These are phyloP conservation scores for Nebria ingens DNA, from an alignment of 1,140 invertebrate species.

Conservation along the genomic window DNA sequence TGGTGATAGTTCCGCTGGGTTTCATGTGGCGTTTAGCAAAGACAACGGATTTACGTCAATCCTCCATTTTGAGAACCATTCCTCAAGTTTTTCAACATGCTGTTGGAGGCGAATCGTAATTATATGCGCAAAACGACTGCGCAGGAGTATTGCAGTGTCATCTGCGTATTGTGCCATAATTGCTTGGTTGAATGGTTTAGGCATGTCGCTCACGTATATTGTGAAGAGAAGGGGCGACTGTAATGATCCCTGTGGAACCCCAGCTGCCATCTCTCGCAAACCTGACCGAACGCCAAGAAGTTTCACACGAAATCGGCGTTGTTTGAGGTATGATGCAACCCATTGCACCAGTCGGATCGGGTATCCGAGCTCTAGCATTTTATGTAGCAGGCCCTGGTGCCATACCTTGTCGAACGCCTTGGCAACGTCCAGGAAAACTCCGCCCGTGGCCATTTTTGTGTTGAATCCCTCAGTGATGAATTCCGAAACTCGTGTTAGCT, in stretches of 20 bases:
- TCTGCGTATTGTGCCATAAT: neutral
- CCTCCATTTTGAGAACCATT: neutral
- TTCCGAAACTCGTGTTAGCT: slow-evolving; percentile 18
- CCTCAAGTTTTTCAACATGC: neutral
- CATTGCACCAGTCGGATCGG: neutral
- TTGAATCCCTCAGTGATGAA: slow-evolving; percentile 18
- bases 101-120: neutral
- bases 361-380: slow-evolving; percentile 15
- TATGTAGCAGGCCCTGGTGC: slow-evolving; percentile 21
- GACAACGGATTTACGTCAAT: neutral
- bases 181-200: neutral
- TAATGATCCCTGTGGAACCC: slow-evolving; percentile 11
- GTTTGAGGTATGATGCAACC: neutral
- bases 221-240: neutral
- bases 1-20: neutral
- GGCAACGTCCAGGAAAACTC: slow-evolving; percentile 21
- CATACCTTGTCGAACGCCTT: slow-evolving; percentile 28
- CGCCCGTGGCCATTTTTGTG: slow-evolving; percentile 16
- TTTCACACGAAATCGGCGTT: neutral
- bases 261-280: neutral
- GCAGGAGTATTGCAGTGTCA: neutral
- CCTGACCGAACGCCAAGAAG: neutral
- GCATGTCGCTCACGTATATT: neutral
- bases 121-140: neutral
- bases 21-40: neutral